Percentiles rank a stretch among this genome's conserved stretches.
Conservation (phyloP, 2,888 invertebrate genomes). For the Stenotaenia linearis region DNA sequence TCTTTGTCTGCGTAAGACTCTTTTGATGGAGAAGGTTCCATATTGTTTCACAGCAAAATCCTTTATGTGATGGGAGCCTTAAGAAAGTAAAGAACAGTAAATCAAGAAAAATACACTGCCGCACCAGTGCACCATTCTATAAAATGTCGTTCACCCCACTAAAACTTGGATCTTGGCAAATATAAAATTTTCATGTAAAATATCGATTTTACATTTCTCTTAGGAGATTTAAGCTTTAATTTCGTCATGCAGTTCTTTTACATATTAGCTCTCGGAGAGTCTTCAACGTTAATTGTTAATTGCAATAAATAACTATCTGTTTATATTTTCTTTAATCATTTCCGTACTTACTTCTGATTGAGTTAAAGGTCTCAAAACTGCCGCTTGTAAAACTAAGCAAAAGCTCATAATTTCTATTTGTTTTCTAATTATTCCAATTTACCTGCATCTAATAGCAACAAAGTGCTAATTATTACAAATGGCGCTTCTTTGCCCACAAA, state of each 20-base stretch:
- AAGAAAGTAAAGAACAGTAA: background rate
- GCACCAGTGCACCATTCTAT: background rate
- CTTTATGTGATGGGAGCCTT: background rate
- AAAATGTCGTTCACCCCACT: background rate
- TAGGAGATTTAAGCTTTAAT: background rate
- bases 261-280: no score
- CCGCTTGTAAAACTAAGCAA: background rate
- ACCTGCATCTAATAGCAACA: conserved; percentile 54
- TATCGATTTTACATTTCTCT: background rate
- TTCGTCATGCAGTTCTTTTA: background rate
- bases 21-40: background rate
- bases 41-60: background rate
- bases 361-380: background rate
- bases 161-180: background rate
- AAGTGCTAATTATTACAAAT: conserved; percentile 61
- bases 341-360: background rate
- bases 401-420: background rate
- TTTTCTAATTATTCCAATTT: conserved; percentile 36
- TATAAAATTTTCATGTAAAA: background rate
- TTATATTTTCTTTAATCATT: background rate
- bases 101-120: background rate
- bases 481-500: conserved; percentile 68
- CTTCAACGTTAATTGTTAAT: background rate
- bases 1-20: background rate
- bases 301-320: background rate